Evolutionary conservation across 2,797 vertebrate species (phyloP).

Genomic region (Mallotus villosus): DNA sequence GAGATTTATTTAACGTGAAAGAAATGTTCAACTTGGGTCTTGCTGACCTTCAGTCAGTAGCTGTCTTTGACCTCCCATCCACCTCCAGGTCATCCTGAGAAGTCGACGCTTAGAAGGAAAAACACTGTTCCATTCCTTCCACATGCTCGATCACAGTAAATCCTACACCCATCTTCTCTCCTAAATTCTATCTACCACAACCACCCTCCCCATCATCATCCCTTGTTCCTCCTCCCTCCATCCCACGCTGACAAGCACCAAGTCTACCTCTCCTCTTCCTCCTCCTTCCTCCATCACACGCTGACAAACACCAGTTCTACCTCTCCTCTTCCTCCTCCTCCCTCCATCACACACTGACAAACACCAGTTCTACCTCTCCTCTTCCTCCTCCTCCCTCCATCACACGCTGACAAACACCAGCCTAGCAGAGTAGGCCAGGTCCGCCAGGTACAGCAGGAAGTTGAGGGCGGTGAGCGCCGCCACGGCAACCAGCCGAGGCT

Average conservation of each 20-base stretch:
- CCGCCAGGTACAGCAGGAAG: constrained; percentile 75
- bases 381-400: background rate
- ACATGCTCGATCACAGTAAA: background rate
- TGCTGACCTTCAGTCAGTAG: too few species aligned
- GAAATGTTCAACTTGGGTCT: too few species aligned
- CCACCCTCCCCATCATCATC: background rate
- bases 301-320: too few species aligned
- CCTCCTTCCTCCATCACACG: background rate
- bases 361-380: too few species aligned
- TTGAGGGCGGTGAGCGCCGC: constrained; percentile 72
- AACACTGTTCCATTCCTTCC: background rate
- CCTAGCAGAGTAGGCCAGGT: constrained; percentile 69
- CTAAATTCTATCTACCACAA: background rate
- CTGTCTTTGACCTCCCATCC: too few species aligned
- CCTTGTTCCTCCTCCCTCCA: background rate
- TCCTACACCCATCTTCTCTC: background rate
- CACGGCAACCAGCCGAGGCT: constrained; percentile 16
- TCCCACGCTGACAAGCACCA: too few species aligned
- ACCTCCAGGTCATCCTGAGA: too few species aligned
- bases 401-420: constrained; percentile 71
- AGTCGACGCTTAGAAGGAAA: background rate
- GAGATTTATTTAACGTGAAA: too few species aligned
- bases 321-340: background rate
- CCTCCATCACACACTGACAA: too few species aligned
- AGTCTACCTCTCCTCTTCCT: background rate